Conservation (phyloP, 2,888 invertebrate species). For the Troides aeacus region DNA sequence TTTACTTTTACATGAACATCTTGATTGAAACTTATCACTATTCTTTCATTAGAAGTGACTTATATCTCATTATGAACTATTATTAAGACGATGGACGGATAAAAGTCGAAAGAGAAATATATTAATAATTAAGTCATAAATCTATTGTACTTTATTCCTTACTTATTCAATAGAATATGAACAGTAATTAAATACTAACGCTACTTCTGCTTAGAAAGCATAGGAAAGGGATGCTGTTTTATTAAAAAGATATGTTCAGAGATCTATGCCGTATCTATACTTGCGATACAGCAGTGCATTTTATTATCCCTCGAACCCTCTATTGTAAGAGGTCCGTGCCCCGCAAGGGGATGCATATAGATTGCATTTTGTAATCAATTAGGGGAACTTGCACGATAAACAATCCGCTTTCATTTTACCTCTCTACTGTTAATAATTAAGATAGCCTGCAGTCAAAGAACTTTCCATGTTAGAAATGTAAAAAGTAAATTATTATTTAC, state of each 20-base stretch:
- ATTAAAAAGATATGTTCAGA: constrained; percentile 15
- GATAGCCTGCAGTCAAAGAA: constrained; percentile 24
- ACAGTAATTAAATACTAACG: constrained; percentile 23
- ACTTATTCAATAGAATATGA: constrained; percentile 2
- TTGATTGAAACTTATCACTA: no score
- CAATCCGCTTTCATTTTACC: constrained; percentile 23
- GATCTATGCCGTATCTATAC: constrained; percentile 14
- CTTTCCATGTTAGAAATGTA: background rate
- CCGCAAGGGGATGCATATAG: constrained; percentile 27
- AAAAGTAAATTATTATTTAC: background rate
- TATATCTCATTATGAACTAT: no score
- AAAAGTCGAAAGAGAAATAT: background rate
- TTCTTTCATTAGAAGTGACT: no score
- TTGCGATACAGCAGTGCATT: constrained; percentile 2
- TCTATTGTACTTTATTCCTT: background rate
- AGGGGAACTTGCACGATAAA: constrained; percentile 28
- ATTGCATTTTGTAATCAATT: constrained; percentile 31
- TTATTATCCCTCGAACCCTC: constrained; percentile 27
- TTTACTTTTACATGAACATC: no score
- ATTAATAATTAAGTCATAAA: background rate
- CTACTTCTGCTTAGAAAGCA: constrained; percentile 1
- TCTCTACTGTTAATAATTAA: constrained; percentile 25
- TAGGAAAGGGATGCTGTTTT: constrained; percentile 6
- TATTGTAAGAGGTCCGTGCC: constrained; percentile 24
- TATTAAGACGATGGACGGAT: no score